phyloP scores from a whole-genome alignment of 1,140 invertebrate genomes.

The Drosophila repletoides region DNA sequence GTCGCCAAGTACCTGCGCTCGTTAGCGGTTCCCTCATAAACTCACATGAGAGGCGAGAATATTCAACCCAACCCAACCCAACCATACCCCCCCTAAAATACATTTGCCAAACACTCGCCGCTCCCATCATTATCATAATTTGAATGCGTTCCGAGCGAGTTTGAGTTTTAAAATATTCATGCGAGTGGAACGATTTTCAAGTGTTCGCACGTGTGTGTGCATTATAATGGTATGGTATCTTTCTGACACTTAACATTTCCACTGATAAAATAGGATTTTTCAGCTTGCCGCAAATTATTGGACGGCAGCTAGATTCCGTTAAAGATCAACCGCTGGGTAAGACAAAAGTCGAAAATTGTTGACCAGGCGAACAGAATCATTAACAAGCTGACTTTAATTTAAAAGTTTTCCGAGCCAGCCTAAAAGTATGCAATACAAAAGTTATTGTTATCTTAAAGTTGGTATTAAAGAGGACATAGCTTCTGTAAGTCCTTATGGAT shows the following conservation, averaged over 20 bases:
- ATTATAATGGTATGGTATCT: conserved; percentile 35
- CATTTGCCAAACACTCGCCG: conserved; percentile 49
- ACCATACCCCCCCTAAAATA: background rate
- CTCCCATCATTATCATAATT: conserved; percentile 74
- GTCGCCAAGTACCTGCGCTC: conserved; percentile 56
- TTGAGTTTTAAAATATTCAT: conserved; percentile 78
- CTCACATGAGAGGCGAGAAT: background rate
- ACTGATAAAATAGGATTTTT: too few species aligned
- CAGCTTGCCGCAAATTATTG: too few species aligned
- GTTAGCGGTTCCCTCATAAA: conserved; percentile 45
- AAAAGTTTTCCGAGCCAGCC: too few species aligned
- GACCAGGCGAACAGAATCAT: too few species aligned
- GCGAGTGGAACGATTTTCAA: conserved; percentile 61
- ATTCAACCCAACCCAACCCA: background rate
- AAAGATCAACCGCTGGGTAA: too few species aligned
- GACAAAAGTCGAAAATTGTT: background rate
- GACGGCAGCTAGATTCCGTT: too few species aligned
- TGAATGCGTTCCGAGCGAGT: conserved; percentile 58
- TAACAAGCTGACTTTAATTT: too few species aligned
- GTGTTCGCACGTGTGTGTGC: conserved; percentile 65
- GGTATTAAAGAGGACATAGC: too few species aligned
- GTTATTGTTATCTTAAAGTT: too few species aligned
- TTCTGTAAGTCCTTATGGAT: too few species aligned
- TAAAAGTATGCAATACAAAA: too few species aligned
- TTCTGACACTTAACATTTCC: too few species aligned